These are phyloP conservation scores for Agonopterix arenella DNA, from an alignment of 2,888 invertebrate genomes.

Conservation along the genomic window DNA sequence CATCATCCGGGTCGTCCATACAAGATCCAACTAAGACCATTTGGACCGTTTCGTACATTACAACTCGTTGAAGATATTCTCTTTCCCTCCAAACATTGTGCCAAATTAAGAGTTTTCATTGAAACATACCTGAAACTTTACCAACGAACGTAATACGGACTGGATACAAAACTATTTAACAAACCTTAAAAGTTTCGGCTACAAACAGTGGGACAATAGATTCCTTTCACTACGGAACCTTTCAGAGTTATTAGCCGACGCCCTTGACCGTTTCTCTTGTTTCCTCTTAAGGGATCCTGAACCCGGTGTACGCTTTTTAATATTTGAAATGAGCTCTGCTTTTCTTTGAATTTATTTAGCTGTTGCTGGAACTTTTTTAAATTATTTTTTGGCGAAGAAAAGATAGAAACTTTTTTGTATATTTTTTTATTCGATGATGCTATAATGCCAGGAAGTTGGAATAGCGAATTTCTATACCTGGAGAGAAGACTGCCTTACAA, in stretches of 20 bases:
- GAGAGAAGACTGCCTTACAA: too few species aligned
- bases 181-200: background rate
- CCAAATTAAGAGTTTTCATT: too few species aligned
- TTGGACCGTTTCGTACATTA: background rate
- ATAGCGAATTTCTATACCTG: too few species aligned
- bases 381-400: too few species aligned
- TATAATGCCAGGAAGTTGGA: too few species aligned
- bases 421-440: too few species aligned
- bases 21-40: background rate
- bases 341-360: slow-evolving; percentile 38
- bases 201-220: background rate
- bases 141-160: too few species aligned
- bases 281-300: slow-evolving; percentile 16
- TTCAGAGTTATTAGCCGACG: slow-evolving; percentile 3
- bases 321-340: slow-evolving; percentile 43
- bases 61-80: background rate
- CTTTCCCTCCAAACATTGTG: too few species aligned
- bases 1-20: too few species aligned
- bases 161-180: background rate
- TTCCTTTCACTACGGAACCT: slow-evolving; percentile 3
- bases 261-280: slow-evolving; percentile 12
- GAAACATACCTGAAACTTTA: too few species aligned
- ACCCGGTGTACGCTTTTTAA: slow-evolving; percentile 31
- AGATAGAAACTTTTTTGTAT: too few species aligned
- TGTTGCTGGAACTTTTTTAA: slow-evolving; percentile 15